A percentile compares a stretch with the other conserved stretches of the same genome.
Evolutionary conservation across 2,797 vertebrate species (phyloP).

Genomic region (Onychomys arenicola): DNA sequence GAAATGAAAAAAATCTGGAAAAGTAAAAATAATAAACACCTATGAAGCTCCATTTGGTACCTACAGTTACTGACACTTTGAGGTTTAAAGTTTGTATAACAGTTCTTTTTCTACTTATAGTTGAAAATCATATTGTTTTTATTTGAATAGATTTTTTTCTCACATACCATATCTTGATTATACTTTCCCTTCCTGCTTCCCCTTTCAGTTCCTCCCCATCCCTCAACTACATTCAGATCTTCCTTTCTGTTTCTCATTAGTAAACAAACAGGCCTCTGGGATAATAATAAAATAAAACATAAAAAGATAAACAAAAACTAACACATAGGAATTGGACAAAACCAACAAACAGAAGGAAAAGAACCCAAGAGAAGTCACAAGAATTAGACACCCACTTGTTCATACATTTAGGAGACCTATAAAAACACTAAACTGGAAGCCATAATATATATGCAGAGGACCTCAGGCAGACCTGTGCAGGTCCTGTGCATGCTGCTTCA

Average conservation of each 20-base stretch:
- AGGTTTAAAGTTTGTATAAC: background rate
- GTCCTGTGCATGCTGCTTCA: background rate
- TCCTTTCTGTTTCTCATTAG: background rate
- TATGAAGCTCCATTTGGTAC: background rate
- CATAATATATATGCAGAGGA: background rate
- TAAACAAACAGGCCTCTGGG: background rate
- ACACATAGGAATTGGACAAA: background rate
- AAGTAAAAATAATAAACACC: slow-evolving; percentile 3
- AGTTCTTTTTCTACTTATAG: background rate
- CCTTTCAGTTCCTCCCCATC: background rate
- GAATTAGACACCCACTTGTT: background rate
- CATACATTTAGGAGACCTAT: too few relatives aligned
- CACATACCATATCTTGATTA: background rate
- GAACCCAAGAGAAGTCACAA: background rate
- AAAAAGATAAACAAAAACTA: background rate
- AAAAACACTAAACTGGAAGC: background rate
- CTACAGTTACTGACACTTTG: background rate
- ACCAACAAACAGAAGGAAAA: background rate
- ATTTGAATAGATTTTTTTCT: background rate
- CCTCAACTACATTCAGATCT: background rate
- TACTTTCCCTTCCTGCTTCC: background rate
- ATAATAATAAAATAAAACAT: background rate
- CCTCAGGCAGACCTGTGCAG: background rate
- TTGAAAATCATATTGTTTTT: background rate
- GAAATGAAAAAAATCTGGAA: slow-evolving; percentile 3